These are phyloP conservation scores for Dasypolia templi DNA, from an alignment of 2,888 invertebrate species.

Conservation along the genomic window DNA sequence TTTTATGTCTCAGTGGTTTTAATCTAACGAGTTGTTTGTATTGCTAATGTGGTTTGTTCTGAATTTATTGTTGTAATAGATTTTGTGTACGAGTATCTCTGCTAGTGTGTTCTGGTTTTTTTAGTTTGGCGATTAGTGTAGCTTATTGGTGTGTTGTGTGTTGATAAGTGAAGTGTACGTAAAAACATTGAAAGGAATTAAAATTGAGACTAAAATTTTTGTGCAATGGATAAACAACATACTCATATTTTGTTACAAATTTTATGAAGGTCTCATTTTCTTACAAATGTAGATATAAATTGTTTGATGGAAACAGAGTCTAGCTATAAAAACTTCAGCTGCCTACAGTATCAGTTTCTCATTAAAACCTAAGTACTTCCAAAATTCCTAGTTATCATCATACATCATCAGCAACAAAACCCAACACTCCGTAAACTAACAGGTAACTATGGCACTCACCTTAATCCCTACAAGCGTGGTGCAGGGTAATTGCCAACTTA, in stretches of 20 bases:
- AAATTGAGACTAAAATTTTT: no score
- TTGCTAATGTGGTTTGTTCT: conserved; percentile 51
- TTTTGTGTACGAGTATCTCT: conserved; percentile 25
- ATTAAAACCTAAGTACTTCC: background rate
- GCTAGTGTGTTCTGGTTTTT: conserved; percentile 19
- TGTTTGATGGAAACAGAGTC: no score
- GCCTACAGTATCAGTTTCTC: background rate
- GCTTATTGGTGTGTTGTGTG: background rate
- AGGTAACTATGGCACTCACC: conserved; percentile 65
- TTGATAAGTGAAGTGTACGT: background rate
- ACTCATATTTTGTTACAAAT: no score
- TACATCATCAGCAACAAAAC: conserved; percentile 33
- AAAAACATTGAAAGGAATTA: no score
- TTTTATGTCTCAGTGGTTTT: conserved; percentile 59
- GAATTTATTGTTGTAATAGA: conserved; percentile 51
- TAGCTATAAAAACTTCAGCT: no score
- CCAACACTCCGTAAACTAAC: conserved; percentile 23
- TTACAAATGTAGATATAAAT: no score
- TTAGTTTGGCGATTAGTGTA: conserved; percentile 28
- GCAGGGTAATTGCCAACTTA: conserved; percentile 86
- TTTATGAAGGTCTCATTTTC: no score
- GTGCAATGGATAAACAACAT: no score
- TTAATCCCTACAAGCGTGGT: conserved; percentile 77
- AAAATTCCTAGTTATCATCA: conserved; percentile 1
- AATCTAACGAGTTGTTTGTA: conserved; percentile 53